Conservation (phyloP, 2,888 invertebrate genomes). For the Onchidella celtica region DNA sequence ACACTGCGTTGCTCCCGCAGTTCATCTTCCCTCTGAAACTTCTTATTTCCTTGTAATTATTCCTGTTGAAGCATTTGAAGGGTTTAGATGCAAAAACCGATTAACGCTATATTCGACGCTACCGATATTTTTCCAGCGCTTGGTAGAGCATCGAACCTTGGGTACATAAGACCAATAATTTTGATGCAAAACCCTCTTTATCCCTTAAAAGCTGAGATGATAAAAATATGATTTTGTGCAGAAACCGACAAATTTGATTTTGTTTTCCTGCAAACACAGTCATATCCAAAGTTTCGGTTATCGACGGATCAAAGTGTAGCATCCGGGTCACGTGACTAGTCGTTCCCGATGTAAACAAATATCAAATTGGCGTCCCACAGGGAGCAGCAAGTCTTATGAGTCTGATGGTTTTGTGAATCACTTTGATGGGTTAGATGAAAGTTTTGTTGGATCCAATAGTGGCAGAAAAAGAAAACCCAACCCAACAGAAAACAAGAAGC, state of each 20-base stretch:
- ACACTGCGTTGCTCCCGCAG: no score
- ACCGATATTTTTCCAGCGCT: not conserved
- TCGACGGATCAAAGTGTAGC: not conserved
- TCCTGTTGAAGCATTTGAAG: not conserved
- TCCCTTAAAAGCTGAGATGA: not conserved
- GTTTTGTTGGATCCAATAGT: not conserved
- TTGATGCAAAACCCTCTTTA: not conserved
- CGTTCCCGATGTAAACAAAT: not conserved
- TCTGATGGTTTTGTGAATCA: not conserved
- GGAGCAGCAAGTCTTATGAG: not conserved
- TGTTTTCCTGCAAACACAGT: not conserved
- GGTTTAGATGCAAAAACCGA: not conserved
- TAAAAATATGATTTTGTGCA: not conserved
- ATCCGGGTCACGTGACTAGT: not conserved
- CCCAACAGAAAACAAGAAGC: not conserved
- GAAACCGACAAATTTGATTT: not conserved
- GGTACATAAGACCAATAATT: not conserved
- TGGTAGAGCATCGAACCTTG: not conserved
- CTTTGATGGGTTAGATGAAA: not conserved
- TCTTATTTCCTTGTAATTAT: no score
- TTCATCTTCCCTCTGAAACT: no score
- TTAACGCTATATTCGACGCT: not conserved
- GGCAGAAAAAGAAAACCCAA: not conserved
- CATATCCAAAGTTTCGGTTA: not conserved
- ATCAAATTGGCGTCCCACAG: not conserved